Evolutionary conservation across 2,113 vertebrate species (phyloP), one percentile per base, ranked within the genome.

Genomic region (Myodes glareolus): DNA sequence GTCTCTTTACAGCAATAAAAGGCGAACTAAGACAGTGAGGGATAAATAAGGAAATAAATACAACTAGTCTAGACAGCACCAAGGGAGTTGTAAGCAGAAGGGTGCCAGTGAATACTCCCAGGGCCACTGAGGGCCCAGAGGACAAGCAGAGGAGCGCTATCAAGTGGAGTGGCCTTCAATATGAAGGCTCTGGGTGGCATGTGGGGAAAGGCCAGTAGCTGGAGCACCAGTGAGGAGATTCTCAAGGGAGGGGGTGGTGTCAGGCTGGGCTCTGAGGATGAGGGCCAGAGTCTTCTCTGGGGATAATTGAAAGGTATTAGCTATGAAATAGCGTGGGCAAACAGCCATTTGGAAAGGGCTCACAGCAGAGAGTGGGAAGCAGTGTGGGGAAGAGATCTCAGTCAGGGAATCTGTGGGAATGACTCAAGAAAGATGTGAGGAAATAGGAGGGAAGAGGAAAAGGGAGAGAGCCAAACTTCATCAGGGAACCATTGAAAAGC

Each of bases 81-180:
- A 5, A 68, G 63, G 45, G 36, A 7, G 16, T 16, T 7, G 0
- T 36, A 8, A 7, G 3, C 42, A 3, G 50, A 25, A 10, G 7
- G 70, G 39, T 42, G 13, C 55, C n/a, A 17, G 58, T 42, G 58
- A 42, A 39, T 29, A n/a, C 25, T 39, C 42, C 16, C 0, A 3
- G 36, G 47, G 50, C 16, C 9, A 8, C 55, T 23, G 6, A 25
- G 55, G 21, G 23, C 31, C 47, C 0, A 8, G 7, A 55, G 55
- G 33, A 10, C 31, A 3, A 13, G 61, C 25, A 0, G 42, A 13
- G 52, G 36, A 10, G 31, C 45, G 12, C 3, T 8, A 23, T 12
- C 36, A 5, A 5, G 9, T 31, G 11, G 39, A 61, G 16, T 19
- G 36, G 47, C 0, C 0, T 14, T 2, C 33, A 4, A 2, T 39